Evolutionary conservation across 2,888 invertebrate species (phyloP).

Genomic region (Epistrophe eligans): DNA sequence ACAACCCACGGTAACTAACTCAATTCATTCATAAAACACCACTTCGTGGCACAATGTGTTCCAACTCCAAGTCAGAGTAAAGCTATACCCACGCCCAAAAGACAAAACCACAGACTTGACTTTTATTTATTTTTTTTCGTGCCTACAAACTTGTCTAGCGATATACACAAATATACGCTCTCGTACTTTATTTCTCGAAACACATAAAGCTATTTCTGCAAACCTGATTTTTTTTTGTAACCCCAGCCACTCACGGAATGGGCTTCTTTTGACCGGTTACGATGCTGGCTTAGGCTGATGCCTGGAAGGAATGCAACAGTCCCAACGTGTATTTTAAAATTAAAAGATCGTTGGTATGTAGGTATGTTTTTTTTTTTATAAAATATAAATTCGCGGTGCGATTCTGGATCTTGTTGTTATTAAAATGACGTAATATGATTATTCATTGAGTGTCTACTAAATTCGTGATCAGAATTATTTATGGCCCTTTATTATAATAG

Average conservation of each 20-base stretch:
- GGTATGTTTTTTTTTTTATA: neutral
- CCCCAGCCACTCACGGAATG: conserved; percentile 46
- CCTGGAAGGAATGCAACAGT: conserved; percentile 27
- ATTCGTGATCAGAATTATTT: conserved; percentile 54
- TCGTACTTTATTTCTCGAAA: neutral
- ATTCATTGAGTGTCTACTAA: conserved; percentile 69
- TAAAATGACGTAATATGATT: conserved; percentile 67
- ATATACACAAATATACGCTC: neutral
- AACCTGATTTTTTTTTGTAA: conserved; percentile 53
- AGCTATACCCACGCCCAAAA: conserved; percentile 33
- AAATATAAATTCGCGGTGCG: conserved; percentile 29
- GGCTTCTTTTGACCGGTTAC: conserved; percentile 62
- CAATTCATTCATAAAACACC: conserved; percentile 72
- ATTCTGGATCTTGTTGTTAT: conserved; percentile 24
- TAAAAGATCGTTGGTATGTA: conserved; percentile 21
- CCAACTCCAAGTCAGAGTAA: conserved; percentile 1
- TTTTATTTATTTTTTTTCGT: neutral
- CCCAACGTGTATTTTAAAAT: conserved; percentile 49
- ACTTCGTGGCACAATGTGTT: conserved; percentile 54
- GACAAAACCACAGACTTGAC: conserved; percentile 22
- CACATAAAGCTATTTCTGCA: conserved; percentile 38
- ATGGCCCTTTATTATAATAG: conserved; percentile 34
- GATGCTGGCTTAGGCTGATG: conserved; percentile 17
- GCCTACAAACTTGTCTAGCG: conserved; percentile 15
- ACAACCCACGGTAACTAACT: conserved; percentile 42